These are phyloP conservation scores for Drosophila bocqueti DNA, from an alignment of 1,140 invertebrate species.

Conservation along the genomic window DNA sequence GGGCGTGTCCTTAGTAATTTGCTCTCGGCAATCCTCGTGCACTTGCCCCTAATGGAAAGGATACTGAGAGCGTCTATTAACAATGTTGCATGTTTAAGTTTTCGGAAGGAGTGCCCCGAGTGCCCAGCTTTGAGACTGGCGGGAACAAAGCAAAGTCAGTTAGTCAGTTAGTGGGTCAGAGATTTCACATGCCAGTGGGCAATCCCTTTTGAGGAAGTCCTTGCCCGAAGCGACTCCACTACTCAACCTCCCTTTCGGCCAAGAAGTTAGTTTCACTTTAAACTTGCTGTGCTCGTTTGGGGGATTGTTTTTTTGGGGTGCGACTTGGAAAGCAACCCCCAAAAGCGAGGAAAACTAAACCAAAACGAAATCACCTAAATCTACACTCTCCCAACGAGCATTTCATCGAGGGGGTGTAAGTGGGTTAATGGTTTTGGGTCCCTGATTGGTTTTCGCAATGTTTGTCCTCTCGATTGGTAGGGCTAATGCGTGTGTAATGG, in stretches of 20 bases:
- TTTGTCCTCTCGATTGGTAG: conserved; percentile 43
- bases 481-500: conserved; percentile 42
- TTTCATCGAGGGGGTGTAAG: conserved; percentile 30
- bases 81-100: conserved; percentile 21
- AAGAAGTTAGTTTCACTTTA: conserved; percentile 23
- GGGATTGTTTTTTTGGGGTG: conserved; percentile 45
- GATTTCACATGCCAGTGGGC: conserved; percentile 34
- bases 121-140: not conserved
- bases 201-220: conserved; percentile 14
- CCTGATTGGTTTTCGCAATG: conserved; percentile 57
- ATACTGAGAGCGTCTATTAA: conserved; percentile 8
- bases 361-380: conserved; percentile 30
- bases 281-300: conserved; percentile 8
- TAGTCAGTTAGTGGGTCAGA: conserved; percentile 31
- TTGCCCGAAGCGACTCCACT: not conserved
- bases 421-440: conserved; percentile 66
- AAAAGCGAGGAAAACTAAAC: conserved; percentile 16
- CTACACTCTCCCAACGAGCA: not conserved
- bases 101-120: conserved; percentile 2
- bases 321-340: conserved; percentile 10
- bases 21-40: not conserved
- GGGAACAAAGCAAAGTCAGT: conserved; percentile 32
- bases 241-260: not conserved
- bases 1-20: conserved; percentile 8
- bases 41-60: conserved; percentile 17